These are phyloP conservation scores for Nomada fabriciana DNA, from an alignment of 2,888 invertebrate species.

Conservation along the genomic window DNA sequence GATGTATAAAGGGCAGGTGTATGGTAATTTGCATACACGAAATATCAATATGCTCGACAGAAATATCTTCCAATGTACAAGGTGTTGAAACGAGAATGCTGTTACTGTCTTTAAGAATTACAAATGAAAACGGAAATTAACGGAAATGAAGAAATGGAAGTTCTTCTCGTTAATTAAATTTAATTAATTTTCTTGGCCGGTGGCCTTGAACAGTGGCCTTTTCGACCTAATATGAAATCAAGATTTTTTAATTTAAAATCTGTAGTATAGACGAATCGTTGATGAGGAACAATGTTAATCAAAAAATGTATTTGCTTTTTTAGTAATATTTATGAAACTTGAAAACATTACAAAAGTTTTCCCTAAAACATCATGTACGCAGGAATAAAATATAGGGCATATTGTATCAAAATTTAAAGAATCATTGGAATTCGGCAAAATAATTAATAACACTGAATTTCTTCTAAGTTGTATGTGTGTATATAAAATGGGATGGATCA, in stretches of 20 bases:
- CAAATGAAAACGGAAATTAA: constrained; percentile 45
- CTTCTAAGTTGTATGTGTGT: constrained; percentile 40
- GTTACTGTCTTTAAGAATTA: constrained; percentile 60
- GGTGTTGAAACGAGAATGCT: constrained; percentile 68
- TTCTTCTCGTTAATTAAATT: constrained; percentile 74
- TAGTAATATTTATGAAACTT: constrained; percentile 56
- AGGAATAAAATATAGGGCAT: constrained; percentile 70
- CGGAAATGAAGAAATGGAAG: constrained; percentile 46
- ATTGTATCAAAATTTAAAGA: constrained; percentile 63
- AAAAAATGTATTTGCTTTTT: constrained; percentile 69
- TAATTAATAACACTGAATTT: constrained; percentile 23
- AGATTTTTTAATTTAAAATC: constrained; percentile 72
- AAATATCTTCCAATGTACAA: constrained; percentile 73
- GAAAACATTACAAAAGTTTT: constrained; percentile 53
- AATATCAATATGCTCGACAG: constrained; percentile 72
- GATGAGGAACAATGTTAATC: constrained; percentile 63
- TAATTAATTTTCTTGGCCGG: constrained; percentile 79
- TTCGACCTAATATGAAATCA: constrained; percentile 79
- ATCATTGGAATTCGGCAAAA: constrained; percentile 43
- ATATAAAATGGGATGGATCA: constrained; percentile 47
- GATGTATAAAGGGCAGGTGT: constrained; percentile 51
- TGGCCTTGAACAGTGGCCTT: constrained; percentile 83
- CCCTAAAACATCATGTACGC: constrained; percentile 72
- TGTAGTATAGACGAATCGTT: constrained; percentile 65
- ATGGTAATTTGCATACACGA: constrained; percentile 63